Base-by-base conservation (phyloP, 1,140 invertebrate genomes). In the Ceratina japonica region DNA sequence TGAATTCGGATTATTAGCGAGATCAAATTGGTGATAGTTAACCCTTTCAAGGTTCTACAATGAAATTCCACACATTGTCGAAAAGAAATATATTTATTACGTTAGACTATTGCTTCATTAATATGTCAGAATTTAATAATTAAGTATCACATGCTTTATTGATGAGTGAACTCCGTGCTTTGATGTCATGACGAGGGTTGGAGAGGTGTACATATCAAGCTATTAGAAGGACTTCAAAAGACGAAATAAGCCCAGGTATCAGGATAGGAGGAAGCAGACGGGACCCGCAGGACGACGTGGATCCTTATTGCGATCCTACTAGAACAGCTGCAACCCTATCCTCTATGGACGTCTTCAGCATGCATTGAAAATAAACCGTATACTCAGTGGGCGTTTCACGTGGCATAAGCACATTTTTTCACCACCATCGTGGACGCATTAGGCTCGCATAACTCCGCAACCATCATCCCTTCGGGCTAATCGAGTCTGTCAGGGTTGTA, bases 161-260 rank as follows among this genome's bases (percentile, higher is more conserved):
- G 2, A 31, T 31, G 27, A 31, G 27, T 31, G 27, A 31, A 31
- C 27, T 31, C 27, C 27, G 4, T 31, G 27, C 27, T 31, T 31
- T 31, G 27, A 31, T 31, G 4, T 31, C 1, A 31, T 31, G 27
- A 31, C 27, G 27, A 31, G 27, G 27, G 27, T 31, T 31, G 27
- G 31, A 16, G 49, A 27, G 10, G 10, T 3, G 49, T 10, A 3
- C 22, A 5, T 16, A 27, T 7, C 59, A 18, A 44, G 13, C n/a
- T n/a, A 64, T 52, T 44, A 16, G 37, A 64, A 70, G 62, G 75
- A 85, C 85, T 81, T 87, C 80, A 87, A 87, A 84, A 79, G 82
- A 31, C 66, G 16, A 71, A 62, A 61, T 68, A 84, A 81, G 74
- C 83, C 56, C 22, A 3, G 24, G 72, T 87, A 87, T 69, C 71